These are phyloP conservation scores for Parotia lawesii DNA, from an alignment of 2,113 vertebrate genomes.

Conservation along the genomic window DNA sequence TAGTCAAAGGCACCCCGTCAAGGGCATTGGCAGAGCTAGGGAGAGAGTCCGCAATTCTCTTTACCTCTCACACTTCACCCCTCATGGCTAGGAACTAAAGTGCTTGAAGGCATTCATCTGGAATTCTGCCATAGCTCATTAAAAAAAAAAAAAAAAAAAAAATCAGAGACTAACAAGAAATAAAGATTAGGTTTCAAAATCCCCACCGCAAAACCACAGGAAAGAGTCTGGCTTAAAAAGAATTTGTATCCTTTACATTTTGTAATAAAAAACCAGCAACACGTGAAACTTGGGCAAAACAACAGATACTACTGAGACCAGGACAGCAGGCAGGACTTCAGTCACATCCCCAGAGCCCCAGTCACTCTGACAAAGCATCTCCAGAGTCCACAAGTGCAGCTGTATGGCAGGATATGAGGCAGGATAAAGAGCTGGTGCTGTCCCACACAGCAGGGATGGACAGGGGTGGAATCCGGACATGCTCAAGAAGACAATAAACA, in stretches of 20 bases:
- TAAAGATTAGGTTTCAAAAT: background rate
- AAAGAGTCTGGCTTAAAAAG: background rate
- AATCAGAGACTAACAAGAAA: background rate
- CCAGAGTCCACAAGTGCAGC: background rate
- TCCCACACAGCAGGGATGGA: background rate
- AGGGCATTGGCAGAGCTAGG: background rate
- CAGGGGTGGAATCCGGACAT: background rate
- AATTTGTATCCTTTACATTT: background rate
- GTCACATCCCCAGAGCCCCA: background rate
- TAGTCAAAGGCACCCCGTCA: background rate
- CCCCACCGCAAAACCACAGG: fast-evolving
- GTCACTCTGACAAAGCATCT: background rate
- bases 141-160: background rate
- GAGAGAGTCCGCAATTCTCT: background rate
- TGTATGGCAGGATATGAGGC: background rate
- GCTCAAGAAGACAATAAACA: background rate
- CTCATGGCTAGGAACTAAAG: background rate
- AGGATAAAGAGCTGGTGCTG: background rate
- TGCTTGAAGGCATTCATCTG: background rate
- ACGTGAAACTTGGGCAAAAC: background rate
- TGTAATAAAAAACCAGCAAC: background rate
- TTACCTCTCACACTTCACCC: background rate
- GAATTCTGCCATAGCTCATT: background rate
- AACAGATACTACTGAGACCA: background rate
- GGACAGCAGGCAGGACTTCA: background rate